Percentiles rank a stretch among this genome's conserved stretches.
Conservation (phyloP, 2,113 vertebrate species). For the Pycnonotus jocosus region DNA sequence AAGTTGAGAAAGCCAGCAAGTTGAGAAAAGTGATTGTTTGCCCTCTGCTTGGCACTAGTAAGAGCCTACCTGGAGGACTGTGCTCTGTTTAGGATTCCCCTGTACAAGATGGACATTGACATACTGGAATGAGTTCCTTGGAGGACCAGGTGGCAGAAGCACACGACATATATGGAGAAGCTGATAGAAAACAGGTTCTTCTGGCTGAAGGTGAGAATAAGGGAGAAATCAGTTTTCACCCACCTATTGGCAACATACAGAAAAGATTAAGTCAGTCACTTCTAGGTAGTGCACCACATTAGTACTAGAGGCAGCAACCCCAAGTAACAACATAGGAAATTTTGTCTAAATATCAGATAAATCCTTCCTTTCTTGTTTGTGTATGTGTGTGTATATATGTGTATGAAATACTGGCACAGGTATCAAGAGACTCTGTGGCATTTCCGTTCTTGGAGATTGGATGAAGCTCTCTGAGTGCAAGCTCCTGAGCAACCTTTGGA, state of each 20-base stretch:
- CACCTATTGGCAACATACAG: not conserved
- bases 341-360: not conserved
- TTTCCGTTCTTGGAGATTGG: not conserved
- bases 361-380: not conserved
- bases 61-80: not conserved
- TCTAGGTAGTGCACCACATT: not conserved
- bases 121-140: not conserved
- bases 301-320: not conserved
- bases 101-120: not conserved
- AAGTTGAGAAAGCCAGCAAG: not conserved
- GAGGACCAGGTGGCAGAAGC: not conserved
- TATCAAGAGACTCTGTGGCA: not conserved
- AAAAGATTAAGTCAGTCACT: not conserved
- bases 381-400: fast-evolving
- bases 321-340: not conserved
- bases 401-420: not conserved
- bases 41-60: not conserved
- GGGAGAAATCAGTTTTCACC: not conserved
- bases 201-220: not conserved
- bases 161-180: not conserved
- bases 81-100: not conserved
- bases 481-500: not conserved
- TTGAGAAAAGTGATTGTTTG: not conserved
- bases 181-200: not conserved
- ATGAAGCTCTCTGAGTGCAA: not conserved